phyloP scores from a whole-genome alignment of 2,888 invertebrate genomes.

The Antheraea yamamai region DNA sequence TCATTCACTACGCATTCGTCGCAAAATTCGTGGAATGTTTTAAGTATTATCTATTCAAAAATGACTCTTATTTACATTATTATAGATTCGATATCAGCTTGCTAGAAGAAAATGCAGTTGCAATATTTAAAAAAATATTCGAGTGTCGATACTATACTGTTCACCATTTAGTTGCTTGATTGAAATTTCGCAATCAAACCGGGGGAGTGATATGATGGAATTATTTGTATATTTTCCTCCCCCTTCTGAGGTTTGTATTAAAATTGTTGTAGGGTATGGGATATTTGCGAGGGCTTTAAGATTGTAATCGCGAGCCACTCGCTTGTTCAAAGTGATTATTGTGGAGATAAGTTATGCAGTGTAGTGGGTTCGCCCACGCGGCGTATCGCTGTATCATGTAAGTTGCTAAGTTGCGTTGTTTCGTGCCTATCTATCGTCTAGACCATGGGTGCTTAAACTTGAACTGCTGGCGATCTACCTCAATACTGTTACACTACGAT shows the following conservation, averaged over 20 bases:
- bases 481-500: too few species aligned
- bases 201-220: conserved; percentile 77
- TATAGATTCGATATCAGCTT: conserved; percentile 36
- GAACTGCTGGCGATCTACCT: too few species aligned
- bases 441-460: too few species aligned
- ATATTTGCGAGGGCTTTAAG: conserved; percentile 78
- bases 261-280: conserved; percentile 71
- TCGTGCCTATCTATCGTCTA: conserved; percentile 13
- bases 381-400: conserved; percentile 18
- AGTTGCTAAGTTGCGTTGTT: conserved; percentile 11
- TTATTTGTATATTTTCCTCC: conserved; percentile 78
- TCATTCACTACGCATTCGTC: conserved; percentile 59
- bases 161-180: conserved; percentile 80
- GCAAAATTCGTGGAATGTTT: conserved; percentile 50
- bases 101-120: conserved; percentile 29
- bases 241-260: conserved; percentile 68
- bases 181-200: conserved; percentile 81
- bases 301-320: conserved; percentile 76
- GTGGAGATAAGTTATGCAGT: conserved; percentile 68
- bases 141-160: conserved; percentile 76
- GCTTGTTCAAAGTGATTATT: conserved; percentile 81
- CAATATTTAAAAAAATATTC: conserved; percentile 76
- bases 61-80: conserved; percentile 34
- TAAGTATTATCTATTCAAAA: conserved; percentile 37
- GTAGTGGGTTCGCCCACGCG: conserved; percentile 69